Evolutionary conservation across 2,113 vertebrate species (phyloP), one percentile per base, ranked within the genome.

Genomic region (Pimephales promelas): DNA sequence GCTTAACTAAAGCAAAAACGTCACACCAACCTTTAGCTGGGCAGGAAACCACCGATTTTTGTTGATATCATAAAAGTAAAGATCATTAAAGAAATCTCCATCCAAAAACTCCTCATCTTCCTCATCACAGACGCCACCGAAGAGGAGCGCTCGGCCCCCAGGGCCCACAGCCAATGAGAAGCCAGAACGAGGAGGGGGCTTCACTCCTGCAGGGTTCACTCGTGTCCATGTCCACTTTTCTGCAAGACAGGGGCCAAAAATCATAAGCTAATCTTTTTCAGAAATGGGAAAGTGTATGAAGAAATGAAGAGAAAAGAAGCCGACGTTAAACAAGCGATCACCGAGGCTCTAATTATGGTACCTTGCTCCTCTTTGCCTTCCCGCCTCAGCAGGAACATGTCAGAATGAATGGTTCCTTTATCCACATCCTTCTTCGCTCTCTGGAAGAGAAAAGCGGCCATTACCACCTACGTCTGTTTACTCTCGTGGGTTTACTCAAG

Each of bases 401-500:
- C 97, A 0, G 95, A 93, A 85, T 99, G 97, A 87, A 96, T 95
- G 62, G 92, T 96, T 83, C 98, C 98, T 88, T 94, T 97, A 92
- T 99, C 98, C 61, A 99, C 96, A 2, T 99, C 98, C 11, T 97
- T 99, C 91, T 96, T 99, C 52, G 97, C 91, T 92, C 94, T 95
- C 97, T 99, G 88, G 8, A 87, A 76, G 73, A 86, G 85, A 81
- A 83, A 14, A 49, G 1, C 71, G 72, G 84, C 82, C n/a, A 22
- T 85, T 54, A 77, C 54, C 40, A 40, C 26, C 59, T 75, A 76
- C 20, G 10, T 26, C 56, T 10, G 57, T 64, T 64, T 49, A 75
- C 82, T 83, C 82, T 83, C 16, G 10, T 66, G 82, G 82, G 72
- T 54, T 76, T 77, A 76, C 72, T 68, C 31, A 83, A 68, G 82